Base-by-base conservation (phyloP, 2,797 vertebrate species). In the Ctenopoma multispine region DNA sequence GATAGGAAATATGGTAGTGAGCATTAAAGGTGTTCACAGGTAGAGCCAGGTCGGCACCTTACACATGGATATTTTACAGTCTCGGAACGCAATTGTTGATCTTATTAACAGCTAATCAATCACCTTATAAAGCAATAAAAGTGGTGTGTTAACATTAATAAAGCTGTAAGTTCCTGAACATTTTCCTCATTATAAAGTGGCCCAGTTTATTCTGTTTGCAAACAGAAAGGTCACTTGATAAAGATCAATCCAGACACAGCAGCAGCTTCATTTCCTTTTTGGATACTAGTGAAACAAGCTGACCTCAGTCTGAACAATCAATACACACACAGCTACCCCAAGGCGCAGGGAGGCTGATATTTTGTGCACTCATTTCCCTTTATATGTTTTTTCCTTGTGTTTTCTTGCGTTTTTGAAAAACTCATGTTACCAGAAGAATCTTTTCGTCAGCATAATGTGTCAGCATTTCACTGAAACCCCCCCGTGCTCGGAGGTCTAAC, bases 401-500 rank as follows among this genome's bases (percentile, higher is more conserved):
- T 55, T 54, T 21, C 27, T 18, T 20, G 62, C 24, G 2, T 24
- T 24, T 24, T 40, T 18, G n/a, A n/a, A n/a, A n/a, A n/a, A n/a
- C 66, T 76, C 34, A 0, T 63, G 80, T 73, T 54, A 67, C 59
- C 57, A 27, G 59, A 71, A 62, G 43, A 59, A 21, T 77, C 50
- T 44, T 55, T 51, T 55, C 6, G 1, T 76, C 74, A 72, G 62
- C 46, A 53, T 64, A 48, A n/a, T 65, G 23, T 44, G 54, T n/a
- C n/a, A 54, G 64, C 71, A 27, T 1, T 36, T n/a, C n/a, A n/a
- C n/a, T n/a, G n/a, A n/a, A n/a, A n/a, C n/a, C n/a, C n/a, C n/a
- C n/a, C n/a, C n/a, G n/a, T n/a, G n/a, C n/a, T 77, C 5, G 0
- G 17, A 56, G 70, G 84, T 71, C 81, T 71, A 65, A 81, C 73